Evolutionary conservation across 1,140 invertebrate genomes (phyloP).

Genomic region (Drosophila hydei): DNA sequence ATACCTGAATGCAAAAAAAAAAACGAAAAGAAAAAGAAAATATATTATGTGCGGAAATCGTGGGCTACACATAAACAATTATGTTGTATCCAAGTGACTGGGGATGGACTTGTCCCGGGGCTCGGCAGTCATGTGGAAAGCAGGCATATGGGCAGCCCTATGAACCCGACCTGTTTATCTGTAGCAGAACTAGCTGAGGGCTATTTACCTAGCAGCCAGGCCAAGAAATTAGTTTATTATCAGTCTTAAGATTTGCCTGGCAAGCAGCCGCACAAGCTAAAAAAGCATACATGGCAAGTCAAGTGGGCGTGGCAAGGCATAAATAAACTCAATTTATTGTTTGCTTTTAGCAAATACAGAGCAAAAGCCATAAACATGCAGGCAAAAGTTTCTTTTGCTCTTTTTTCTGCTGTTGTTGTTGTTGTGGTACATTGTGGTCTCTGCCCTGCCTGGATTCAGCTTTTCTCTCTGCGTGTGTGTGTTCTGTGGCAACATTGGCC

Average conservation of each 20-base stretch:
- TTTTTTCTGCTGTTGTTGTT: constrained; percentile 1
- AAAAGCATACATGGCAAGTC: not conserved
- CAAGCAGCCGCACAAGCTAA: not conserved
- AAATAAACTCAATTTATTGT: constrained; percentile 58
- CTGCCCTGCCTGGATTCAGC: constrained; percentile 3
- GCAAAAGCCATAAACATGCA: constrained; percentile 65
- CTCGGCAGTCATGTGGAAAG: constrained; percentile 30
- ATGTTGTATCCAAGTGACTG: constrained; percentile 51
- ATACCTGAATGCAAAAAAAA: constrained; percentile 65
- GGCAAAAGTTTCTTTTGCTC: constrained; percentile 45
- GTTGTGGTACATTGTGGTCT: constrained; percentile 2
- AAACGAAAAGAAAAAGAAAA: constrained; percentile 23
- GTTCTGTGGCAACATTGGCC: constrained; percentile 22
- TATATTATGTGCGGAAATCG: constrained; percentile 36
- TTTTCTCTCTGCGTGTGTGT: not conserved
- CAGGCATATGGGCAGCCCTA: constrained; percentile 46
- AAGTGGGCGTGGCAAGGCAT: constrained; percentile 31
- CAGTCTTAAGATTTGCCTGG: constrained; percentile 17
- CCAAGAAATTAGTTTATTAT: constrained; percentile 44
- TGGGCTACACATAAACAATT: constrained; percentile 66
- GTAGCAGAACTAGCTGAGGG: constrained; percentile 45
- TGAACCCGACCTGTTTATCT: constrained; percentile 50
- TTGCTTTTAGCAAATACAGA: constrained; percentile 47
- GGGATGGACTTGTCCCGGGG: constrained; percentile 52
- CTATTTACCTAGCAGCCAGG: constrained; percentile 1